Percentiles rank a stretch among this genome's conserved stretches.
phyloP scores from a whole-genome alignment of 2,888 invertebrate species.

The Scaptodrosophila latifasciaeformis region DNA sequence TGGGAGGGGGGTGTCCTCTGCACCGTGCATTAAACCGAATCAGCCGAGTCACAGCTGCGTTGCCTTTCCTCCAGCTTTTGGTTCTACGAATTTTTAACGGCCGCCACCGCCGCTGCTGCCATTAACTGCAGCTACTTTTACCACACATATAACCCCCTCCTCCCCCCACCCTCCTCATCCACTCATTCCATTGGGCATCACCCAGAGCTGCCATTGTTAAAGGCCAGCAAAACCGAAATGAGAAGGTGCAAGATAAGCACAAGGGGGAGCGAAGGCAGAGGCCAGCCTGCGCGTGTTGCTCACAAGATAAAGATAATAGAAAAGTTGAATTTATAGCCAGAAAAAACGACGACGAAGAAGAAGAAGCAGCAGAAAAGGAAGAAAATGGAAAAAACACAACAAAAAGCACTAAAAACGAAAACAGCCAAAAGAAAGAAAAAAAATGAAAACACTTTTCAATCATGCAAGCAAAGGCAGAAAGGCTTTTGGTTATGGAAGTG shows the following conservation, averaged over 20 bases:
- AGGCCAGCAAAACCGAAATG: not conserved
- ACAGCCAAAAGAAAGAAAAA: no score
- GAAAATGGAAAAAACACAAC: conserved; percentile 33
- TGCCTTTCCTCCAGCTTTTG: conserved; percentile 10
- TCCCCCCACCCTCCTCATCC: conserved; percentile 2
- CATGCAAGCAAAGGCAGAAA: conserved; percentile 33
- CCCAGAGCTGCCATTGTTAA: not conserved
- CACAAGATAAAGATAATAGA: conserved; percentile 60
- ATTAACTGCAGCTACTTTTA: conserved; percentile 33
- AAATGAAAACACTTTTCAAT: conserved; percentile 66
- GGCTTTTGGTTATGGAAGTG: no score
- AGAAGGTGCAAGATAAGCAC: not conserved
- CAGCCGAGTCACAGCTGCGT: conserved; percentile 10
- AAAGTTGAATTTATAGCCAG: conserved; percentile 58
- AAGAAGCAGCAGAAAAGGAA: no score
- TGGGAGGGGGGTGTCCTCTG: no score
- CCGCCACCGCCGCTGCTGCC: conserved; percentile 24
- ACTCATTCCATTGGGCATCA: not conserved
- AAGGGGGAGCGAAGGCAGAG: no score
- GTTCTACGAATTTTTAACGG: conserved; percentile 25
- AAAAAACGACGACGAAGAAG: no score
- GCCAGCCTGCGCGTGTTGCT: conserved; percentile 46
- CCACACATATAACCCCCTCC: not conserved
- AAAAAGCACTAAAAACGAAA: no score
- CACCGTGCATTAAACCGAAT: conserved; percentile 19